Conservation (phyloP, 2,113 vertebrate species). For the Pluvialis apricaria region DNA sequence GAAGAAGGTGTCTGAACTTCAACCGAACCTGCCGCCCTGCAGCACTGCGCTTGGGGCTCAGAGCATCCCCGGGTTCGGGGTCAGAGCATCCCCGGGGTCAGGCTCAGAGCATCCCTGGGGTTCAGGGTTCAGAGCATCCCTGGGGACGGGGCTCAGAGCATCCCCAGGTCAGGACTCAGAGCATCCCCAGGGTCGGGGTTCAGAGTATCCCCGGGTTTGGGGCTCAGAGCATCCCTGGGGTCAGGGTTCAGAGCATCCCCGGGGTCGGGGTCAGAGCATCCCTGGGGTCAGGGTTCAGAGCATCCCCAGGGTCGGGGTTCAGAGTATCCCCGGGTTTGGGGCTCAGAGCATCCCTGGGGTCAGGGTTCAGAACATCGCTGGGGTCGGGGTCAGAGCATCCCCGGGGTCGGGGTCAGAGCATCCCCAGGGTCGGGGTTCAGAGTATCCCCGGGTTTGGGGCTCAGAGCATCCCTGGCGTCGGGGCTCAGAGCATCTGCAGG, state of each 20-base stretch:
- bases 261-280: neutral
- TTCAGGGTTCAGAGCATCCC: neutral
- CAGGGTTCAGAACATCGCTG: neutral
- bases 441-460: neutral
- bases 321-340: neutral
- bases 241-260: neutral
- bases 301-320: neutral
- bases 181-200: neutral
- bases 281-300: neutral
- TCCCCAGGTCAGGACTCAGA: neutral
- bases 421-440: accelerated
- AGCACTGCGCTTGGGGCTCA: no score
- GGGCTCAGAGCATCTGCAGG: neutral
- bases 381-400: neutral
- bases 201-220: accelerated
- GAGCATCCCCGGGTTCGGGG: neutral
- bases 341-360: no score
- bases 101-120: neutral
- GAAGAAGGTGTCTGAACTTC: no score
- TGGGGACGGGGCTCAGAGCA: neutral
- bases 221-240: neutral
- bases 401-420: accelerated
- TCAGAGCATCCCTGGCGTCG: accelerated
- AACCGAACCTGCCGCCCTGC: neutral
- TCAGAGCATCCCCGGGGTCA: neutral